Evolutionary conservation across 1,140 invertebrate species (phyloP), one percentile per base, ranked within the genome.

Genomic region (Nephotettix cincticeps): DNA sequence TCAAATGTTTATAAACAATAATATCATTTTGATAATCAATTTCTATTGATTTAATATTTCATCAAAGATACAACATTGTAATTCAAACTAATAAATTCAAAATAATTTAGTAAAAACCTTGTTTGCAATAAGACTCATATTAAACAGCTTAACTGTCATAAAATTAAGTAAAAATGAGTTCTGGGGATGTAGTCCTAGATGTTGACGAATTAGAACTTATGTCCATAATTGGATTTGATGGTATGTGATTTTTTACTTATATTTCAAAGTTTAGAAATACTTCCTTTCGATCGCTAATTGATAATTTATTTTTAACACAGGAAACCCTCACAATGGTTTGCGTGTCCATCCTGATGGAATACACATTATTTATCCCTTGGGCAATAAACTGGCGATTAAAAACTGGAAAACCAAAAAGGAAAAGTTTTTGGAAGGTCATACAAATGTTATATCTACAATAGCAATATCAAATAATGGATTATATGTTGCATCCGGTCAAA

Each of bases 401-500:
- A 87, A 95, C 75, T 88, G 91, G 76, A 82, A 81, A 19, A 89
- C 86, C 1, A 88, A 89, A 75, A 85, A 88, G 74, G 93, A 95
- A 80, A 79, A 82, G 54, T 94, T 95, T 78, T 83, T 97, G 29
- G 86, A 87, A 47, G 94, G 93, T 0, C 95, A 97, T 77, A 90
- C 90, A 0, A 93, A 96, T 81, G 86, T 88, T 54, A 90, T 98
- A 40, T 91, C 93, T 0, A 88, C 93, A 30, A 80, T 98, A 14
- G 89, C 90, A 68, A 77, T 97, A 6, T 96, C 94, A 51, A 84
- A 86, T 1, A 85, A 86, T 72, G 95, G 95, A 45, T 88, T 88
- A 28, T 93, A 89, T 76, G 81, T 97, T 36, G 95, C 92, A 23
- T 94, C 94, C 11, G 95, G 95, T 0, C 93, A 96, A 81, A 87